phyloP scores from a whole-genome alignment of 2,888 invertebrate species.

The Pterostichus niger region DNA sequence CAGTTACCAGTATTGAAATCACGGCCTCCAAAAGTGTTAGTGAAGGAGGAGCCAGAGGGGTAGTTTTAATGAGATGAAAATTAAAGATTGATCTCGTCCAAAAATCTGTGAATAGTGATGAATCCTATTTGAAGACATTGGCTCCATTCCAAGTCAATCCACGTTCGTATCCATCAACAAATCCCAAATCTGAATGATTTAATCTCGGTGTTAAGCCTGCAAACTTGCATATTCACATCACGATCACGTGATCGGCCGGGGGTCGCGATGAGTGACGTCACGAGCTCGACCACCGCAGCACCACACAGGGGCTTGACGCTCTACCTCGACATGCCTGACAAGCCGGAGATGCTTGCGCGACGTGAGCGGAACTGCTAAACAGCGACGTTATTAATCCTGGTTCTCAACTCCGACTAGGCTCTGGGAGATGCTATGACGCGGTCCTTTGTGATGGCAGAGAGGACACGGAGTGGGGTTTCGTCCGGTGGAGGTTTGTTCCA shows the following conservation, averaged over 20 bases:
- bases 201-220: conserved; percentile 30
- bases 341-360: conserved; percentile 61
- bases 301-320: too few species aligned
- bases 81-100: too few species aligned
- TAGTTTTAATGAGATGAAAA: too few species aligned
- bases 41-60: too few species aligned
- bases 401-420: background rate
- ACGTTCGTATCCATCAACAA: conserved; percentile 46
- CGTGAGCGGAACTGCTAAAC: conserved; percentile 65
- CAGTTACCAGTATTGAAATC: too few species aligned
- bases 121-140: background rate
- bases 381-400: conserved; percentile 63
- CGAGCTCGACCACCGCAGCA: conserved; percentile 28
- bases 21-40: too few species aligned
- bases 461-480: background rate
- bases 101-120: background rate
- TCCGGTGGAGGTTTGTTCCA: background rate
- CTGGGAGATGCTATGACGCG: conserved; percentile 32
- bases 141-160: conserved; percentile 5
- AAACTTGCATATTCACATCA: conserved; percentile 35
- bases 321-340: conserved; percentile 61
- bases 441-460: conserved; percentile 20
- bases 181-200: conserved; percentile 54
- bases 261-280: conserved; percentile 30
- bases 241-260: conserved; percentile 27